Evolutionary conservation across 2,113 vertebrate species (phyloP), one percentile per base, ranked within the genome.

Genomic region (Gallinago undulata): DNA sequence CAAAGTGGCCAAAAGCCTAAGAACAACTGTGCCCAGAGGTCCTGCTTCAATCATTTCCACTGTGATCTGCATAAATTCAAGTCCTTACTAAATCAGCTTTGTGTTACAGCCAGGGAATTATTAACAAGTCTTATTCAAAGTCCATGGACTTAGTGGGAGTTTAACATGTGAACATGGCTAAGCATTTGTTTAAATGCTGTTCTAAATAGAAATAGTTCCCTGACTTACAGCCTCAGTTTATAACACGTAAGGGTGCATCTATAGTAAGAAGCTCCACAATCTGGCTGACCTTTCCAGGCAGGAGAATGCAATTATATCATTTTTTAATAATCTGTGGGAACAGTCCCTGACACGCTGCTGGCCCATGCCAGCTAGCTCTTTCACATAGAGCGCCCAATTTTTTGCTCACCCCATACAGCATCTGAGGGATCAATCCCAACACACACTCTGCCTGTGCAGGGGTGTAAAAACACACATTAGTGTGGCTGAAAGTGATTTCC

Each of bases 381-480:
- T 63, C 51, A 63, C 15, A n/a, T 3, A 10, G 0, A 1, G 23
- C 45, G 13, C 8, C 7, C 23, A 59, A 67, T 19, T 31, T 78
- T 78, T 53, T 60, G 31, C 30, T 39, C 47, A 70, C 31, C 6
- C 31, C 2, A 1, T 50, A 47, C 10, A 69, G 24, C 48, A 39
- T 7, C 48, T 23, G 43, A 64, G 22, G 45, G 6, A 63, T 72
- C 62, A 8, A 11, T 45, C n/a, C 25, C 43, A 73, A n/a, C 13
- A 41, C 0, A 1, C 63, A n/a, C 7, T 13, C 19, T 35, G 30
- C 22, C 17, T 1, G 0, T 7, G 30, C 47, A 66, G 28, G 33
- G 8, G 12, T 66, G 12, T 43, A 90, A 83, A 43, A 80, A n/a
- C 22, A 47, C 47, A 19, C 5, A 2, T 37, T 6, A 68, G 2